phyloP scores from a whole-genome alignment of 92 coral and sea anemone genomes.

The Actinostola sp. region DNA sequence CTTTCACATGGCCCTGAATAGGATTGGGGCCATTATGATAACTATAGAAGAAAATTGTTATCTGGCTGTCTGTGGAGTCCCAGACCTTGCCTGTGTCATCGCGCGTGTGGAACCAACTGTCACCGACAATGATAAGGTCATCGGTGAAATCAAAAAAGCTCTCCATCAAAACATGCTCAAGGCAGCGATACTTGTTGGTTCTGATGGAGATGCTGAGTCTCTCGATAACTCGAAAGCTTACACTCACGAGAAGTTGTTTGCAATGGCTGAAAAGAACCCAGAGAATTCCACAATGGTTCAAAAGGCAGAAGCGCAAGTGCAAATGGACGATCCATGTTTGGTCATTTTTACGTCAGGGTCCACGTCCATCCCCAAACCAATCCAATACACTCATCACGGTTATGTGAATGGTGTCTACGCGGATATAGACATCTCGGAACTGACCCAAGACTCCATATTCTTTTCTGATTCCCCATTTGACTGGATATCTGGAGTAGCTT shows the following conservation, averaged over 20 bases:
- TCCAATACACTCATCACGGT: constrained; percentile 32
- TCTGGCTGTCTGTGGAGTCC: not conserved
- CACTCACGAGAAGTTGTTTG: constrained; percentile 3
- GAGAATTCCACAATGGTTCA: not conserved
- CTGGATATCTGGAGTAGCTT: constrained; percentile 32
- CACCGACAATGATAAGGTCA: not conserved
- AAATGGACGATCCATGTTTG: constrained; percentile 33
- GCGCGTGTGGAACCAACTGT: not conserved
- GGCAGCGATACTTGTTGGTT: constrained; percentile 2
- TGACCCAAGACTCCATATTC: constrained; percentile 13
- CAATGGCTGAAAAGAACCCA: not conserved
- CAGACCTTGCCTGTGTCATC: constrained; percentile 10
- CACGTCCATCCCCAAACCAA: constrained; percentile 36
- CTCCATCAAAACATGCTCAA: constrained; percentile 10
- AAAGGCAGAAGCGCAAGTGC: constrained; percentile 33
- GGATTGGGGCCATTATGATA: constrained; percentile 20
- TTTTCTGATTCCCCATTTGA: constrained; percentile 41
- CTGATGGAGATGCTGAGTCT: constrained; percentile 8
- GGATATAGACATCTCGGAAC: constrained; percentile 2
- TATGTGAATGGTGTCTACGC: constrained; percentile 26
- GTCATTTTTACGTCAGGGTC: constrained; percentile 35
- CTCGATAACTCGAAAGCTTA: constrained; percentile 13
- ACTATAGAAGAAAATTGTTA: not conserved
- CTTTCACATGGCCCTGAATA: constrained; percentile 18
- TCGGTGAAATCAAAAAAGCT: not conserved